Conservation (phyloP, 2,797 vertebrate species). For the Orientallactaga sibirica region DNA sequence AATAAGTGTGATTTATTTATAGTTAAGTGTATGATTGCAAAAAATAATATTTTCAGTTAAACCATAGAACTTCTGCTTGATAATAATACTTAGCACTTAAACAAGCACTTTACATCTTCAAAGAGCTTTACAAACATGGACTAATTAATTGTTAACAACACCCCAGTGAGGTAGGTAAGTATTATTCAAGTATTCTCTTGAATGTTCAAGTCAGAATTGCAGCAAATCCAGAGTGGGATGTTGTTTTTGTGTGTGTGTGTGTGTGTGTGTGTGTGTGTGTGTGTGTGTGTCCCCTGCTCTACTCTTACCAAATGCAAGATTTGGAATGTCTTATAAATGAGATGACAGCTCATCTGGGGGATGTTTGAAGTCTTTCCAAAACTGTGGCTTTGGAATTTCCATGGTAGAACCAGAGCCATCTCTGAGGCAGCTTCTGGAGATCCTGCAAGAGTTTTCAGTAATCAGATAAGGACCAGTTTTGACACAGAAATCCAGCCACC, state of each 20-base stretch:
- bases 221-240: slow-evolving; percentile 61
- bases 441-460: slow-evolving; percentile 54
- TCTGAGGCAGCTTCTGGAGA: slow-evolving; percentile 62
- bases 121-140: slow-evolving; percentile 84
- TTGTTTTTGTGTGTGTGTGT: neutral
- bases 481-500: slow-evolving; percentile 28
- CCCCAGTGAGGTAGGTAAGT: slow-evolving; percentile 82
- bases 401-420: slow-evolving; percentile 64
- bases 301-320: slow-evolving; percentile 69
- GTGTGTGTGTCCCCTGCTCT: neutral
- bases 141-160: slow-evolving; percentile 84
- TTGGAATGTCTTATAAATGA: slow-evolving; percentile 70
- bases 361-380: slow-evolving; percentile 78
- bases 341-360: slow-evolving; percentile 51
- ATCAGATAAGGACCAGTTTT: slow-evolving; percentile 27
- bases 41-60: slow-evolving; percentile 72
- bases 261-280: neutral
- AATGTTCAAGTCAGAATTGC: slow-evolving; percentile 78
- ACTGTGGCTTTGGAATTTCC: slow-evolving; percentile 69
- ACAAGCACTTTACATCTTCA: slow-evolving; percentile 78
- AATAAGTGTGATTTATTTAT: slow-evolving; percentile 79
- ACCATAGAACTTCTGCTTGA: slow-evolving; percentile 76
- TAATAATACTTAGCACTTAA: slow-evolving; percentile 81
- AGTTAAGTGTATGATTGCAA: slow-evolving; percentile 74
- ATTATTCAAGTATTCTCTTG: slow-evolving; percentile 84